Evolutionary conservation across 2,113 vertebrate genomes (phyloP), one percentile per base, ranked within the genome.

Genomic region (Marcusenius ussheri): DNA sequence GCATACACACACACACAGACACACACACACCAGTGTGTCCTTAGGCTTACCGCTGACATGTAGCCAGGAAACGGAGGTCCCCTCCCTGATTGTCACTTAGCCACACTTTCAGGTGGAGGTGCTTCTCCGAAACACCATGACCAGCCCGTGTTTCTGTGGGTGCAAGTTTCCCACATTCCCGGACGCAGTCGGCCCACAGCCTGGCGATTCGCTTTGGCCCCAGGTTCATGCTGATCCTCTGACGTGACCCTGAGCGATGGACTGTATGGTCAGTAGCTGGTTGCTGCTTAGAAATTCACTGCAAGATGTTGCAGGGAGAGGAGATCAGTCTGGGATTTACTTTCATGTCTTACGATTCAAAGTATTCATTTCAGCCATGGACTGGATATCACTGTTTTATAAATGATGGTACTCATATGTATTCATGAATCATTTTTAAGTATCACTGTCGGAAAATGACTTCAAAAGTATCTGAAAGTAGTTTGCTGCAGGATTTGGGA

Each of bases 351-450:
- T 53, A 53, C 31, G n/a, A 39, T 47, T 39, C 47, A 56, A 87
- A 87, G 50, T 87, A 87, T 87, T 53, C 13, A 19, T 87, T 39
- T 53, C 31, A 87, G 50, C 27, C 85, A 87, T 13, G 13, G 50
- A 56, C 17, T 31, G 45, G 27, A 87, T 53, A 87, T 51, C 50
- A 87, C 49, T 53, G 24, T 87, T 87, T 87, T 17, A 87, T 87
- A 87, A 87, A 53, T 53, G 24, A 87, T 87, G 47, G 49, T 53
- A 39, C 19, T 87, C n/a, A 87, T 87, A 50, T 53, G n/a, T 53
- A 84, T 47, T 80, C 62, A 46, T 84, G 45, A 47, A 46, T 46
- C 35, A 83, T 77, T 77, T 5, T 77, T 77, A 39, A 80, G 74
- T 8, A 80, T 19, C 15, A 19, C 11, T 80, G 35, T 42, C 42